Evolutionary conservation across 2,888 invertebrate species (phyloP).

Genomic region (Pocota personata): DNA sequence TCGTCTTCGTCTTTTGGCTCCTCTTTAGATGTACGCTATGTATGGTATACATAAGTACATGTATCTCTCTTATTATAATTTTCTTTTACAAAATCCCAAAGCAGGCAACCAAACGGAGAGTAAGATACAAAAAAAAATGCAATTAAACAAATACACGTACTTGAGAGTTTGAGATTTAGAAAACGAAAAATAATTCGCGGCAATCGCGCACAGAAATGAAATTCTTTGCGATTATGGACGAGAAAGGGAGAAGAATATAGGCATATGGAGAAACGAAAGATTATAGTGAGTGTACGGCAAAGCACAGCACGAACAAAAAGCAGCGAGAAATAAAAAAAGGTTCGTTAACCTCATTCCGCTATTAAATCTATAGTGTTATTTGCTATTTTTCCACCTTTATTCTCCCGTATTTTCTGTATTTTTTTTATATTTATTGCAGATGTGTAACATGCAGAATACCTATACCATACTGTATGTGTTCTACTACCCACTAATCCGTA

Average conservation of each 20-base stretch:
- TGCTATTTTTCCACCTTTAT: constrained; percentile 69
- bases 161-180: constrained; percentile 70
- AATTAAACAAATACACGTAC: constrained; percentile 72
- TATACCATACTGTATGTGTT: not conserved
- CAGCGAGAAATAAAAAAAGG: constrained; percentile 75
- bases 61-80: constrained; percentile 58
- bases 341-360: constrained; percentile 78
- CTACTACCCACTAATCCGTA: constrained; percentile 22
- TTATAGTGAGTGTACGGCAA: constrained; percentile 38
- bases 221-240: constrained; percentile 68
- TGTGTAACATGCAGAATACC: constrained; percentile 33
- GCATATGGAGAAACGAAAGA: constrained; percentile 38
- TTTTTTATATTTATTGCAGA: constrained; percentile 50
- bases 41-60: not conserved
- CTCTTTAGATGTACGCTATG: constrained; percentile 15
- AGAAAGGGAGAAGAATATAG: constrained; percentile 26
- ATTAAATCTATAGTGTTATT: constrained; percentile 69
- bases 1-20: constrained; percentile 42
- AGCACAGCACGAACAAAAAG: constrained; percentile 50
- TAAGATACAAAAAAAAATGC: constrained; percentile 53
- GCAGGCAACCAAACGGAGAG: constrained; percentile 28
- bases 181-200: constrained; percentile 71
- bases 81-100: constrained; percentile 55
- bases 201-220: constrained; percentile 72
- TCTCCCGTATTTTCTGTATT: constrained; percentile 34